Conservation (phyloP, 2,888 invertebrate genomes). For the Corbicula japonica region DNA sequence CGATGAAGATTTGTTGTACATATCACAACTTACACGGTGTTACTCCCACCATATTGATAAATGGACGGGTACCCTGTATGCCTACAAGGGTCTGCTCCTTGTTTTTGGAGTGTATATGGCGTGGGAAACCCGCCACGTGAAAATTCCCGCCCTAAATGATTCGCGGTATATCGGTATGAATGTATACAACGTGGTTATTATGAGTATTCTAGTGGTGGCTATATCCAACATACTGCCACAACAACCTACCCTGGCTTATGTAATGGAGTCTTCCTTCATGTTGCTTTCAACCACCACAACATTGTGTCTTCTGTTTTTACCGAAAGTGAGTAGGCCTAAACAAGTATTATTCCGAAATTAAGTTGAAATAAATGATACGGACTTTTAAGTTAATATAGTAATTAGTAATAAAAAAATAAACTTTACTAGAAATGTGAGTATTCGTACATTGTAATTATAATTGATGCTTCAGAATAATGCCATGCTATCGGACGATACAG, state of each 20-base stretch:
- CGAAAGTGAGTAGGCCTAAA: conserved; percentile 89
- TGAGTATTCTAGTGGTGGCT: conserved; percentile 94
- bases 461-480: no score
- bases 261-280: conserved; percentile 92
- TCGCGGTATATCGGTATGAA: conserved; percentile 97
- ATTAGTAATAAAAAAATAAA: no score
- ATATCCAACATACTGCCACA: conserved; percentile 95
- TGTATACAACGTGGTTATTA: conserved; percentile 96
- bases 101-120: conserved; percentile 98
- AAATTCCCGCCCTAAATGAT: conserved; percentile 96
- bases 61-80: conserved; percentile 96
- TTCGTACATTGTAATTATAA: no score
- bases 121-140: conserved; percentile 94
- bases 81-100: conserved; percentile 95
- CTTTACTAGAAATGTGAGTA: no score
- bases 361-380: no score
- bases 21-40: conserved; percentile 93
- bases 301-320: conserved; percentile 94
- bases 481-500: no score
- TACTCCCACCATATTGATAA: conserved; percentile 94
- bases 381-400: no score
- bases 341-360: not conserved
- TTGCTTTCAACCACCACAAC: conserved; percentile 95
- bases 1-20: conserved; percentile 84
- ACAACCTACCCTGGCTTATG: conserved; percentile 82